Percentiles rank a stretch among this genome's conserved stretches.
These are phyloP conservation scores for Microtus montanus DNA, from an alignment of 2,113 vertebrate genomes.

Conservation along the genomic window DNA sequence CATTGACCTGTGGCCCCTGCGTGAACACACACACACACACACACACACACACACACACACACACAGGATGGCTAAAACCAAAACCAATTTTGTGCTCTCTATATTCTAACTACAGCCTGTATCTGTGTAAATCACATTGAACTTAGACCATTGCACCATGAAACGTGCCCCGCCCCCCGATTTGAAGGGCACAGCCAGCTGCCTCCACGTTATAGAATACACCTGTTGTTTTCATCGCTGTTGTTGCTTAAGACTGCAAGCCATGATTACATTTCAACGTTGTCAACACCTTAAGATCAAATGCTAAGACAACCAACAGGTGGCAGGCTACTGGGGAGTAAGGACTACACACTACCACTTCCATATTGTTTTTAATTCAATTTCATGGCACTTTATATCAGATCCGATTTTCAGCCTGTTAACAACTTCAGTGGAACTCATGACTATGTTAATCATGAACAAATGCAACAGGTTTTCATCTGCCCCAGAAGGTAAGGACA, in stretches of 20 bases:
- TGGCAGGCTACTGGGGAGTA: no score
- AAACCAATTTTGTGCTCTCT: not conserved
- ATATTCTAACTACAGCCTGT: not conserved
- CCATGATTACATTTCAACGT: not conserved
- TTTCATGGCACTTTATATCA: not conserved
- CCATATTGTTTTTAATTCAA: not conserved
- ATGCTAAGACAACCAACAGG: not conserved
- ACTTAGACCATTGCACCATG: not conserved
- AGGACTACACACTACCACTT: not conserved
- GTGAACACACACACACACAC: not conserved
- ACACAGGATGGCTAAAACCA: not conserved
- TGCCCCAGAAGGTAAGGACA: not conserved
- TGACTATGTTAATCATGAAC: not conserved
- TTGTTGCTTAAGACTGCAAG: not conserved
- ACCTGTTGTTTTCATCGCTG: not conserved
- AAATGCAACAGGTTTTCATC: not conserved
- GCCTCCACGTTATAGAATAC: rapidly evolving
- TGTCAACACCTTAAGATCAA: not conserved
- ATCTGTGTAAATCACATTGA: not conserved
- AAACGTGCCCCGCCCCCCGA: not conserved
- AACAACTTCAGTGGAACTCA: not conserved
- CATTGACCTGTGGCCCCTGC: not conserved
- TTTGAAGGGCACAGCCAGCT: not conserved
- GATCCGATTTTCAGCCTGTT: not conserved
- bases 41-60: not conserved